These are phyloP conservation scores for Sciurus carolinensis DNA, from an alignment of 2,797 vertebrate genomes.

Conservation along the genomic window DNA sequence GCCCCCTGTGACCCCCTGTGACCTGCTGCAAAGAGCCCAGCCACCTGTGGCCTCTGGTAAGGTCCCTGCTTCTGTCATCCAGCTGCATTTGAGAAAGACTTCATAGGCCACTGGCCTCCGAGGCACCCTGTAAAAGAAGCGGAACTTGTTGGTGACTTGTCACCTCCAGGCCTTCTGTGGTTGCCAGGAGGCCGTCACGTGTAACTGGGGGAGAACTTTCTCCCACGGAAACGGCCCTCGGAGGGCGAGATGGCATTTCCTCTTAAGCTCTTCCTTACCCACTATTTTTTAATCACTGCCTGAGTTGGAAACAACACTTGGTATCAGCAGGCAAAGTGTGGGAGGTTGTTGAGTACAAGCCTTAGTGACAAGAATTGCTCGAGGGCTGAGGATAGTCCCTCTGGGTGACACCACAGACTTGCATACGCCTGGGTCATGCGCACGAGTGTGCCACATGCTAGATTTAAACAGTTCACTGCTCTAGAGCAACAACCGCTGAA, in stretches of 20 bases:
- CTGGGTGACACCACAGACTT: no score
- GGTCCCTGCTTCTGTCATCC: neutral
- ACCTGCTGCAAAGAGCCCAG: accelerated
- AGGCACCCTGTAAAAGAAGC: neutral
- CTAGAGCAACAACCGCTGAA: neutral
- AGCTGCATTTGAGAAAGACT: neutral
- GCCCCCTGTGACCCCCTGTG: no score
- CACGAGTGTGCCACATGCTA: accelerated
- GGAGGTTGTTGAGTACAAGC: no score
- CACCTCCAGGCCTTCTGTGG: neutral
- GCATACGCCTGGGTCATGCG: neutral
- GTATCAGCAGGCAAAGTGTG: no score
- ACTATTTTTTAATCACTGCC: neutral
- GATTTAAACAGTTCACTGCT: neutral
- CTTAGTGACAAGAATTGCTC: neutral
- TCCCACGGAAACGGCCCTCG: neutral
- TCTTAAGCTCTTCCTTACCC: neutral
- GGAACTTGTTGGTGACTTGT: neutral
- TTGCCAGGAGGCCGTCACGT: accelerated
- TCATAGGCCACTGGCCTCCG: neutral
- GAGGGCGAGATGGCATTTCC: neutral
- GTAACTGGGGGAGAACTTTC: neutral
- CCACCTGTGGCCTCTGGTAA: accelerated
- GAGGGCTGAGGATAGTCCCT: accelerated
- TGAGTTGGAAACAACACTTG: neutral